Evolutionary conservation across 2,797 vertebrate genomes (phyloP).

Genomic region (Phataginus tetradactyla): DNA sequence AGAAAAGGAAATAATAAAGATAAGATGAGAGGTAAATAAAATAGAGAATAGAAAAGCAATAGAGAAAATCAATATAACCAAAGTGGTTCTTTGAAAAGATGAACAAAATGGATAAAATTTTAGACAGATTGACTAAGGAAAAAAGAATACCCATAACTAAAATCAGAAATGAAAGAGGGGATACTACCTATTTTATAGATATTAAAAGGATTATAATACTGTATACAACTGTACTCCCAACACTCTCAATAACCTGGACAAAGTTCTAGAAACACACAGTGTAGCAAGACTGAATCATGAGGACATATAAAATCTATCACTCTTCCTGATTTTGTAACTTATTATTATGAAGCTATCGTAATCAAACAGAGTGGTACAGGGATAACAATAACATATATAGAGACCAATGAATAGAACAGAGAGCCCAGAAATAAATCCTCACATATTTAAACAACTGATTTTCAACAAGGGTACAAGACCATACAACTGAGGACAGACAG

Average conservation of each 20-base stretch:
- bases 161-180: neutral
- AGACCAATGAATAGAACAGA: neutral
- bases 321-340: neutral
- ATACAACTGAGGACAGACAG: neutral
- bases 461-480: neutral
- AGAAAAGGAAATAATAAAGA: conserved; percentile 16
- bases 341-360: neutral
- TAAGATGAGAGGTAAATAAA: neutral
- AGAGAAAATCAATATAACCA: neutral
- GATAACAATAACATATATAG: neutral
- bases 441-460: neutral
- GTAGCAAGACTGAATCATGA: neutral
- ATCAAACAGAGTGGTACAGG: neutral
- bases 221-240: neutral
- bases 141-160: neutral
- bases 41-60: neutral
- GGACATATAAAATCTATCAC: neutral
- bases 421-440: neutral
- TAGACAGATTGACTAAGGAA: neutral
- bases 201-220: neutral
- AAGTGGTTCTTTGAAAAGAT: neutral
- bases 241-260: neutral
- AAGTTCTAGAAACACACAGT: neutral
- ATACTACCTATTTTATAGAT: neutral
- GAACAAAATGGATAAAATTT: neutral